phyloP scores from a whole-genome alignment of 2,888 invertebrate genomes.

The Andricus curvator region DNA sequence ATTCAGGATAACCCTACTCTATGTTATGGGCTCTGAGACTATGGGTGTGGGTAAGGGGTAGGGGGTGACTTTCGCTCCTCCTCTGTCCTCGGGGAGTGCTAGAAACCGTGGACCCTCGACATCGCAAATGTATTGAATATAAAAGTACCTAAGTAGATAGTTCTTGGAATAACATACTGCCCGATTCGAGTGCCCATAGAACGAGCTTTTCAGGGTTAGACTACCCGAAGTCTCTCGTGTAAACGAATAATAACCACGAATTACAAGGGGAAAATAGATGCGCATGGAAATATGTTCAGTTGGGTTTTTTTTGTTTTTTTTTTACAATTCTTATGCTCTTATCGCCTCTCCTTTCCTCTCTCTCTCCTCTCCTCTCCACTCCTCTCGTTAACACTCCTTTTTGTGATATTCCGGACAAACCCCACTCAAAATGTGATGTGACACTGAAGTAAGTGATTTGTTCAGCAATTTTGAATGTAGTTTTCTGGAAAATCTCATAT shows the following conservation, averaged over 20 bases:
- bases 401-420: too few relatives aligned
- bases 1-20: constrained; percentile 63
- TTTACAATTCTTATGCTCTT: too few relatives aligned
- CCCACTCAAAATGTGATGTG: too few relatives aligned
- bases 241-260: constrained; percentile 75
- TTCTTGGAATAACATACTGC: constrained; percentile 72
- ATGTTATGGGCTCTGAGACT: constrained; percentile 61
- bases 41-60: constrained; percentile 45
- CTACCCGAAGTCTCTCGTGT: constrained; percentile 50
- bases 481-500: too few relatives aligned
- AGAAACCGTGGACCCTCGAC: constrained; percentile 61
- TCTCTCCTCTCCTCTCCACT: too few relatives aligned
- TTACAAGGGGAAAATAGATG: constrained; percentile 67
- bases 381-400: too few relatives aligned
- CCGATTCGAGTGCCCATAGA: constrained; percentile 37
- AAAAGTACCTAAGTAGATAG: constrained; percentile 76
- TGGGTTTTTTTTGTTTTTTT: too few relatives aligned
- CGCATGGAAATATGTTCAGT: constrained; percentile 38
- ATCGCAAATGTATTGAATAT: constrained; percentile 76
- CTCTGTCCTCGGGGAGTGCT: constrained; percentile 72
- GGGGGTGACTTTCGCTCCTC: constrained; percentile 54
- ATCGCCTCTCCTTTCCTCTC: too few relatives aligned
- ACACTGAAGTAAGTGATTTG: too few relatives aligned
- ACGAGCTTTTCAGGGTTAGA: constrained; percentile 38
- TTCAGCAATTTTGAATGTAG: too few relatives aligned